Base-by-base conservation (phyloP, 2,888 invertebrate genomes). In the Nomada fucata region DNA sequence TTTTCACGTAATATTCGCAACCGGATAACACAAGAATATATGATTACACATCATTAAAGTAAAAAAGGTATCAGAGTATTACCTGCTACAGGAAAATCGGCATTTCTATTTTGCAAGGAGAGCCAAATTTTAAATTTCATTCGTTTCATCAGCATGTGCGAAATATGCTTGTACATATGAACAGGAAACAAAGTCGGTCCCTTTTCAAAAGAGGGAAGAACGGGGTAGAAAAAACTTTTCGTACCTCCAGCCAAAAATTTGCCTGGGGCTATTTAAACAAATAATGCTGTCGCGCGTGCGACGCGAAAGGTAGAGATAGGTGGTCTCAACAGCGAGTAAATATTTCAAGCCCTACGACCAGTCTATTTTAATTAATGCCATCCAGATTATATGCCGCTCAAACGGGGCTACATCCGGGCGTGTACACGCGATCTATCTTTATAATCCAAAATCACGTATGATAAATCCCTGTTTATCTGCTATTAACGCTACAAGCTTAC, bases 331-430 rank as follows among this genome's bases (percentile, higher is more conserved):
- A 29, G n/a, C 42, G 15, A n/a, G 47, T 26, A 71, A 76, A 76
- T 71, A 71, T 71, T 63, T 55, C 55, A 15, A 64, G 29, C 50
- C 59, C 42, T 52, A 44, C 26, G 52, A 9, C 23, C 44, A 68
- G 52, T 52, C 42, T 26, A 64, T 72, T 76, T 76, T 76, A 76
- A 76, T 76, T 76, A 76, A 76, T 71, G 47, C 64, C 64, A 59
- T 72, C 57, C 47, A 50, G 50, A 64, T 72, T 29, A 55, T 59
- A 26, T 18, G 20, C 69, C 52, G 20, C 53, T 63, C 60, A 55
- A 61, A 63, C 52, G 10, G 29, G 53, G n/a, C 29, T 61, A 53
- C 61, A 26, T 42, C n/a, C 60, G 26, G 3, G 44, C 52, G 18
- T 23, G 44, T 47, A 44, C 18, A 55, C 9, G 18, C 61, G 20